Percentiles rank a stretch among this genome's conserved stretches.
Evolutionary conservation across 2,888 invertebrate species (phyloP).

Genomic region (Leptinotarsa haldemani): DNA sequence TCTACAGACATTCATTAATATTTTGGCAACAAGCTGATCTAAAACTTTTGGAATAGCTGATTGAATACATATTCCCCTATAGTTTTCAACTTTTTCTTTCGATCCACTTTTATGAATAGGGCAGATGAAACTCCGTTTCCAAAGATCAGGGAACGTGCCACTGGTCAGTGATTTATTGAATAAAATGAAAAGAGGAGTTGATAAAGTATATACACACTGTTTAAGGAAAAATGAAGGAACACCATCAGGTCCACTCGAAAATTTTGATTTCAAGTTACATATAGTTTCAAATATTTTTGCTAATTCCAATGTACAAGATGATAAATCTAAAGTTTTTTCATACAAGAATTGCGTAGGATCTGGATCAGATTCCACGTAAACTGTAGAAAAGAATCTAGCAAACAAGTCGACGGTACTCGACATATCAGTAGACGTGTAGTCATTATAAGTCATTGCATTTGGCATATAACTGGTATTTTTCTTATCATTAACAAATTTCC

Average conservation of each 20-base stretch:
- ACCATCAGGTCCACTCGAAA: constrained; percentile 2
- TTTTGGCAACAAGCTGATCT: no score
- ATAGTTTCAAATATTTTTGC: constrained; percentile 6
- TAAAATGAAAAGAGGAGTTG: neutral
- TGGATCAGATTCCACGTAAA: constrained; percentile 7
- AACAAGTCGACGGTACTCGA: constrained; percentile 5
- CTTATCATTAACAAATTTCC: neutral
- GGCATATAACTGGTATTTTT: neutral
- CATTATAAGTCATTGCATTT: constrained; percentile 7
- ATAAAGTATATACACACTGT: constrained; percentile 13
- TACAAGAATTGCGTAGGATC: no score
- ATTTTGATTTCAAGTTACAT: constrained; percentile 15
- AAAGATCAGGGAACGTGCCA: no score
- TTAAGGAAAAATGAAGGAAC: constrained; percentile 8
- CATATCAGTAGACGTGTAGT: neutral
- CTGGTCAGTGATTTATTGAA: no score
- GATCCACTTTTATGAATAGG: no score
- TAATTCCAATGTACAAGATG: constrained; percentile 16
- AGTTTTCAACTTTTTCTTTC: no score
- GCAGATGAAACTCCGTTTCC: no score
- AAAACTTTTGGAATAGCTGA: no score
- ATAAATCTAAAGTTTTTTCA: no score
- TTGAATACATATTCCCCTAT: no score
- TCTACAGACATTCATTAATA: neutral
- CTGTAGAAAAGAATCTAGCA: constrained; percentile 4